phyloP scores from a whole-genome alignment of 2,113 vertebrate genomes.

The Anoura caudifer region DNA sequence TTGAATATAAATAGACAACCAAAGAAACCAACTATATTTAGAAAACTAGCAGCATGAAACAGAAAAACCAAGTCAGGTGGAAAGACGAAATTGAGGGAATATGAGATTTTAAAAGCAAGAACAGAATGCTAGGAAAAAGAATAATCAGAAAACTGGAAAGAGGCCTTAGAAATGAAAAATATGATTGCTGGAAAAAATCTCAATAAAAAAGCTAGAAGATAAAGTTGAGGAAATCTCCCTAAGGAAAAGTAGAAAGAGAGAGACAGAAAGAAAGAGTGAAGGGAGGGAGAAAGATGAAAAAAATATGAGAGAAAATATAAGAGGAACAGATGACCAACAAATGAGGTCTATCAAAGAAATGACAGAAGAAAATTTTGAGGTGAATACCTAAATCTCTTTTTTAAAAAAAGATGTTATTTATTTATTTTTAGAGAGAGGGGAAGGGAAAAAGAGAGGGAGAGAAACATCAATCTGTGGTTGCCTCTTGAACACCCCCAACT shows the following conservation, averaged over 20 bases:
- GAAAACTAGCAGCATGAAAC: constrained; percentile 10
- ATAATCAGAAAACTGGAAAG: background rate
- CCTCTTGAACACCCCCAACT: too few species aligned
- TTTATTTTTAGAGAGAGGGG: too few species aligned
- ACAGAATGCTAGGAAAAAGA: constrained; percentile 35
- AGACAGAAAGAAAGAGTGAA: background rate
- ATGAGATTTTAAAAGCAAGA: constrained; percentile 17
- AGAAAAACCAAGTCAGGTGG: background rate
- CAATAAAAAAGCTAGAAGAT: constrained; percentile 33
- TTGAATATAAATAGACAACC: background rate
- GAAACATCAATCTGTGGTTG: too few species aligned
- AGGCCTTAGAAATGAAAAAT: constrained; percentile 23
- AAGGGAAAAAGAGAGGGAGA: too few species aligned
- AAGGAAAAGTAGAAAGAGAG: background rate
- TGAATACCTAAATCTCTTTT: background rate
- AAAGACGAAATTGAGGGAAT: constrained; percentile 17
- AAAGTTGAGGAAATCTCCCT: constrained; percentile 19
- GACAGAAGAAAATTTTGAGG: constrained; percentile 3
- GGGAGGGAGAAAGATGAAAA: background rate
- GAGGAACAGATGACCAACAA: constrained; percentile 5
- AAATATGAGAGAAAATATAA: background rate
- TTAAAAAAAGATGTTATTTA: too few species aligned
- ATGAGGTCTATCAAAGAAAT: background rate
- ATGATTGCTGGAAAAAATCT: background rate
- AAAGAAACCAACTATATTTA: background rate